Base-by-base conservation (phyloP, 1,140 invertebrate species). In the Drosophila sturtevanti region DNA sequence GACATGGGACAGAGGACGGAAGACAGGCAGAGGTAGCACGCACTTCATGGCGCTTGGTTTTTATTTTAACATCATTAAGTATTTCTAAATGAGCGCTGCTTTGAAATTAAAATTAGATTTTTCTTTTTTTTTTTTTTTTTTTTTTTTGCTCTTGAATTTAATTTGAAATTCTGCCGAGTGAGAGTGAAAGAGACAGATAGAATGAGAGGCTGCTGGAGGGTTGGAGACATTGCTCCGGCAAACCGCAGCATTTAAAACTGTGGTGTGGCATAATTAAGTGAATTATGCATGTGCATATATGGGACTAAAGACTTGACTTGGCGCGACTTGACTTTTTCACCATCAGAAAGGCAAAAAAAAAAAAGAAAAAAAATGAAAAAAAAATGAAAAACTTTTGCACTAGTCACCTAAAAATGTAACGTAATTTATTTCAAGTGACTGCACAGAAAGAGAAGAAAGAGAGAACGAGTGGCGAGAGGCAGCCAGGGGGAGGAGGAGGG, bases 101-200 rank as follows among this genome's bases (percentile, higher is more conserved):
- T 79, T 79, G 77, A 79, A 79, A 79, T 79, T 79, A 79, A 79
- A 79, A 79, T 79, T 77, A 73, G 77, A 77, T 79, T 74, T 73
- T 68, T 34, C 37, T 24, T 21, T 58, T 61, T 35, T 41, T 38
- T 22, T n/a, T n/a, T 68, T 76, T 55, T 68, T 34, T 48, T 24
- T 21, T 58, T 61, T 35, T 41, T 38, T 22, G 76, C 73, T 68
- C 77, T 79, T 79, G 68, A 79, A 77, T 79, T 77, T 79, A 77
- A 79, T 79, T 77, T 79, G 73, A 79, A 72, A 68, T 63, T 60
- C 58, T 63, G 31, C 41, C n/a, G 18, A 44, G 27, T 4, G 27
- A 31, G 22, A 21, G n/a, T 31, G 22, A 16, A 34, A n/a, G 24
- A 44, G 38, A 16, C 7, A 16, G 16, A 34, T 0, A 16, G 21